Base-by-base conservation (phyloP, 2,888 invertebrate genomes). In the Xylota sylvarum region DNA sequence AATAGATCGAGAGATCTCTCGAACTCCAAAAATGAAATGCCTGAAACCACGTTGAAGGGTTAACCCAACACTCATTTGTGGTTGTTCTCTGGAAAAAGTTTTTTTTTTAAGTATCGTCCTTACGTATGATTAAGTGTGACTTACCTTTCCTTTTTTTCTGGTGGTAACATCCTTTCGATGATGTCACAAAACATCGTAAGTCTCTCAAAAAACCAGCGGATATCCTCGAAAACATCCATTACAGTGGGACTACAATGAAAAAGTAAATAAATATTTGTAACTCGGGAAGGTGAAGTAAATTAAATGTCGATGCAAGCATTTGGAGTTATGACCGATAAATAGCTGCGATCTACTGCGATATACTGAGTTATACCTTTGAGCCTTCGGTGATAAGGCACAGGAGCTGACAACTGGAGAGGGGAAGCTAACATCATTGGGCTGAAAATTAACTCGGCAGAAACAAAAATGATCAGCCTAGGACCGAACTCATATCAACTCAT, bases 1-100 rank as follows among this genome's bases (percentile, higher is more conserved):
- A 76, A 89, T 88, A 6, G 89, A 88, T 37, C 78, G 87, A 0
- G 89, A 87, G 17, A 89, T 89, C 74, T 89, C 89, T 50, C 88
- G 88, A 30, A 89, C 43, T 9, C 89, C 89, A 12, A 88, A 76
- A 7, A 89, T 32, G 17, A 89, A 73, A 72, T 89, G 89, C 4
- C 88, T 87, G 7, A 89, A 35, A 5, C 89, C 89, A n/a, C 64
- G 67, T 62, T 89, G 73, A 6, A 89, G 73, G 14, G 74, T 88
- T 0, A 89, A 7, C 5, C 88, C 50, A 4, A 73, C 65, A 12
- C 50, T 86, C 2, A 17, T 4, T 10, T 55, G 77, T 0, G 62
- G 86, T 80, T 88, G 55, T 78, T 88, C 67, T 64, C 89, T 48
- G 81, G 19, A 65, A 60, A 30, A 4, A 12, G 5, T 32, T 32